Base-by-base conservation (phyloP, 37 sponge, comb jelly and placozoan genomes). In the Haliclona indistincta region DNA sequence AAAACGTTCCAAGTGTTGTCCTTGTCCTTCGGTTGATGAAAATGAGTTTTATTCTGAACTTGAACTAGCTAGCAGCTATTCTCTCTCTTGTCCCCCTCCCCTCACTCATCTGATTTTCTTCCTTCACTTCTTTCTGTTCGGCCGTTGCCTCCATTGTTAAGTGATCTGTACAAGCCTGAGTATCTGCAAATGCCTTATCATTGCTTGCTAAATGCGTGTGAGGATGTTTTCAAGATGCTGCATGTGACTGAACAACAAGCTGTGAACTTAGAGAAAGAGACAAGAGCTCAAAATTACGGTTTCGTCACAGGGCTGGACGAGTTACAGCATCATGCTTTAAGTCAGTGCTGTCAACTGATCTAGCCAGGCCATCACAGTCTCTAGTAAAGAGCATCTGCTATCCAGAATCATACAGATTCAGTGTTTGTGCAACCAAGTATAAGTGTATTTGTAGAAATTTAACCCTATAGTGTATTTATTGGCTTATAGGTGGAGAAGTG, bases 251-350 rank as follows among this genome's bases (percentile, higher is more conserved):
- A 34, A 39, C 34, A 37, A 33, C 38, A 66, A 66, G 38, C 40
- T 34, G 25, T 36, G 67, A 36, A 13, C 40, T 66, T 66, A 13
- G 42, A 38, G 34, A 38, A 37, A 38, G n/a, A 39, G 25, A 66
- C 67, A 38, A 19, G 67, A 66, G 5, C 3, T 6, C 42, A 33
- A 66, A 37, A 25, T 15, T 37, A 66, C 34, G 42, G 67, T 66
- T 39, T 66, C 25, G 25, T 36, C 40, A 66, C 34, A 38, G 67
- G 20, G 34, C 67, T 66, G 67, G 67, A 36, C 25, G 67, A 37
- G 40, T 66, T 39, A 64, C 65, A 66, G 33, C 65, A 32, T 64
- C 65, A 13, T 26, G 34, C 25, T 66, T 66, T 66, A 66, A 66
- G 34, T 25, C 37, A 38, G 67, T 35, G 34, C 34, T 35, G 25